A percentile compares a stretch with the other conserved stretches of the same genome.
Conservation (phyloP, 2,888 invertebrate genomes). For the Archips xylosteana region DNA sequence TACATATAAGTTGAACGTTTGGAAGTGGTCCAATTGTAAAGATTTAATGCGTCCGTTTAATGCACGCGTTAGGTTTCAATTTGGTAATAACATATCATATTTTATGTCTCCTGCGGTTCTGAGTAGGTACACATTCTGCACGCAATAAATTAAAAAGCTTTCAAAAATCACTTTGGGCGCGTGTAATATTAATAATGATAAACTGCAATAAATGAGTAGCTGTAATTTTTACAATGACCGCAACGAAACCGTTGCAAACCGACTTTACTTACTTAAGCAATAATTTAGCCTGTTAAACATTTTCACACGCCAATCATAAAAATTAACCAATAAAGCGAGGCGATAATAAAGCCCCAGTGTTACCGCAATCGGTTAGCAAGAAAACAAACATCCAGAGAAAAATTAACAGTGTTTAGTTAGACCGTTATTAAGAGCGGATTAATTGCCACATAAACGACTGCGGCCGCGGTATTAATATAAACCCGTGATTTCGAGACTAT, state of each 20-base stretch:
- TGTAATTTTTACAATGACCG: constrained; percentile 23
- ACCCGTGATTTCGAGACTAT: constrained; percentile 67
- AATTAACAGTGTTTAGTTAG: constrained; percentile 57
- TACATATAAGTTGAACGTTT: constrained; percentile 42
- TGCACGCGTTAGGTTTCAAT: constrained; percentile 32
- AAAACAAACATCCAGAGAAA: constrained; percentile 64
- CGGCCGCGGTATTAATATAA: constrained; percentile 65
- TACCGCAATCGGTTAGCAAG: constrained; percentile 54
- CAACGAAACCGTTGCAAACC: constrained; percentile 31
- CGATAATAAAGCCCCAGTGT: constrained; percentile 57
- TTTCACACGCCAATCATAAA: constrained; percentile 76
- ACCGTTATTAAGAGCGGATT: constrained; percentile 71
- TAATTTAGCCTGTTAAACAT: constrained; percentile 61
- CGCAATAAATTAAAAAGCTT: constrained; percentile 38
- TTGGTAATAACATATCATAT: constrained; percentile 33
- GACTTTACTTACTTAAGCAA: constrained; percentile 40
- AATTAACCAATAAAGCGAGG: constrained; percentile 67
- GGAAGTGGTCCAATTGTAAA: constrained; percentile 35
- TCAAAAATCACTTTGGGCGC: constrained; percentile 30
- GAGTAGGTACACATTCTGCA: constrained; percentile 7
- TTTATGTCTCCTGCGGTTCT: constrained; percentile 25
- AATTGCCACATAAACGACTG: constrained; percentile 72
- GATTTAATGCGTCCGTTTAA: constrained; percentile 32
- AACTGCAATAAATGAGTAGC: constrained; percentile 21
- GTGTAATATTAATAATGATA: constrained; percentile 30